Percentiles rank a stretch among this genome's conserved stretches.
Evolutionary conservation across 2,113 vertebrate genomes (phyloP).

Genomic region (Alethe castanea): DNA sequence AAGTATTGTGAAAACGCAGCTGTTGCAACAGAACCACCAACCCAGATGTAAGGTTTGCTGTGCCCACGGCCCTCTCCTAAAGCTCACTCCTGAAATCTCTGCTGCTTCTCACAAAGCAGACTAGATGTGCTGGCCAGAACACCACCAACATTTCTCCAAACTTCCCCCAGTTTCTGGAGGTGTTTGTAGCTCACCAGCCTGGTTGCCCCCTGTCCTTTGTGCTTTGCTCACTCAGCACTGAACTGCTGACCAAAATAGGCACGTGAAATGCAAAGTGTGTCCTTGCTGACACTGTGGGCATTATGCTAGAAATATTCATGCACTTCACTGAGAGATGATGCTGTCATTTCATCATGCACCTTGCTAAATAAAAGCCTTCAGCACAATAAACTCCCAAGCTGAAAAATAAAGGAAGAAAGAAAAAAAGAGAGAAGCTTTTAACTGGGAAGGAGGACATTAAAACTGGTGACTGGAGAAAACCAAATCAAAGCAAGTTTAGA

Average conservation of each 20-base stretch:
- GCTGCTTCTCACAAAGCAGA: not conserved
- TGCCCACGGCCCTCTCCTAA: not conserved
- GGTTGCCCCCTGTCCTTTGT: not conserved
- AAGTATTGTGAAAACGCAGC: slow-evolving; percentile 31
- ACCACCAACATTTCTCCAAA: not conserved
- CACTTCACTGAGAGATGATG: not conserved
- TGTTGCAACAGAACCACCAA: not conserved
- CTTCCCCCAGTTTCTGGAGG: not conserved
- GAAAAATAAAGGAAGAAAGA: not conserved
- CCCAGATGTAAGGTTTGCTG: not conserved
- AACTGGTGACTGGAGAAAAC: not conserved
- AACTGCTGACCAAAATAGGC: not conserved
- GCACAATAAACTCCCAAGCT: not conserved
- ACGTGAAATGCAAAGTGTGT: not conserved
- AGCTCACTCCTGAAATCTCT: not conserved
- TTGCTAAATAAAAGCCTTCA: slow-evolving; percentile 7
- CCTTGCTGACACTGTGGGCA: not conserved
- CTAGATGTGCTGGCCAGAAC: not conserved
- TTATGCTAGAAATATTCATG: not conserved
- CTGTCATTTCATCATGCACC: not conserved
- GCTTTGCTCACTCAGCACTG: not conserved
- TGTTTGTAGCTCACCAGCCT: not conserved
- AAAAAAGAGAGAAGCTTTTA: not conserved
- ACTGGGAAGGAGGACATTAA: not conserved
- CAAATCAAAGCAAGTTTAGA: not conserved